Percentiles rank a stretch among this genome's conserved stretches.
These are phyloP conservation scores for Hycleus cichorii DNA, from an alignment of 1,140 invertebrate species.

Conservation along the genomic window DNA sequence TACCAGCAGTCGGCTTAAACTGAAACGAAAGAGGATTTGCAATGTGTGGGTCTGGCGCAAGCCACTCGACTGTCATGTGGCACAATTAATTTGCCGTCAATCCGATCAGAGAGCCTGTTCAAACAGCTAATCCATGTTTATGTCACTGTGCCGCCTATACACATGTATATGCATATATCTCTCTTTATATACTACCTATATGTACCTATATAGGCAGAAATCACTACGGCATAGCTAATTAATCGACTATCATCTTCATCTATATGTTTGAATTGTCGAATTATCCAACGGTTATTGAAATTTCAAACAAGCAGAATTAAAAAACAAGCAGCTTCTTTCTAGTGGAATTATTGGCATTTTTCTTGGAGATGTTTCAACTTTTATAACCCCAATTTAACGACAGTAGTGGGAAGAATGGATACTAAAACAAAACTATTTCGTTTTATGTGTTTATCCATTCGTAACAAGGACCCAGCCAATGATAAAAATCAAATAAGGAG, in stretches of 20 bases:
- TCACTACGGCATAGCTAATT: no score
- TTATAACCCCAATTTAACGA: conserved; percentile 12
- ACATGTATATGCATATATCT: neutral
- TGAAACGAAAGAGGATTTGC: conserved; percentile 34
- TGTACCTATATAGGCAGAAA: no score
- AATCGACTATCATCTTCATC: no score
- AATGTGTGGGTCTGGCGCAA: conserved; percentile 11
- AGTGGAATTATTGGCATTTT: no score
- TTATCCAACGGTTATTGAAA: no score
- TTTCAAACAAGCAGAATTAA: no score
- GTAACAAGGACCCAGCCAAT: no score
- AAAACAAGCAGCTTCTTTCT: no score
- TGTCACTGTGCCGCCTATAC: conserved; percentile 24
- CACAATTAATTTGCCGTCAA: conserved; percentile 39
- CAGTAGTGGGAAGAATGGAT: conserved; percentile 11
- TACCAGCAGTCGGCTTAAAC: conserved; percentile 29
- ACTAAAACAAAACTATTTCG: conserved; percentile 4
- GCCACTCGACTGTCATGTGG: conserved; percentile 31
- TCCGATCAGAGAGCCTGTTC: conserved; percentile 34
- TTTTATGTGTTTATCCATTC: conserved; percentile 1
- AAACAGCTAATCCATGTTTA: conserved; percentile 36
- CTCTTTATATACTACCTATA: no score
- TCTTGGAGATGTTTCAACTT: neutral
- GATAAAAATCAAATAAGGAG: no score
- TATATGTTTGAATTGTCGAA: no score